phyloP scores from a whole-genome alignment of 2,888 invertebrate genomes.

The Formica aserva region DNA sequence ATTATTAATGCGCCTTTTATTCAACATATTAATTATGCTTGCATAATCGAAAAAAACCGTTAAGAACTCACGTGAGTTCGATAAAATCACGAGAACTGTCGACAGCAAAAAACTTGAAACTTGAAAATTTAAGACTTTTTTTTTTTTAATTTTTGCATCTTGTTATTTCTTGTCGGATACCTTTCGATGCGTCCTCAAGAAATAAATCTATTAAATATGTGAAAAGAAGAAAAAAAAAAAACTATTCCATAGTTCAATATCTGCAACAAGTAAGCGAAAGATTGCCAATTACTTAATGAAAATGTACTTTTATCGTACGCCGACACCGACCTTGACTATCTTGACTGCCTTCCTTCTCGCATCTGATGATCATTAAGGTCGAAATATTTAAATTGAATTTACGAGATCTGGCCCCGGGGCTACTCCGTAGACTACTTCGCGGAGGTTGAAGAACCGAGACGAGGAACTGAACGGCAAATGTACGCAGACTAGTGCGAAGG shows the following conservation, averaged over 20 bases:
- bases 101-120: not conserved
- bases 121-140: not conserved
- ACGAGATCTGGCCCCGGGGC: slow-evolving; percentile 80
- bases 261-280: not conserved
- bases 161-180: not conserved
- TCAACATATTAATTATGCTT: not conserved
- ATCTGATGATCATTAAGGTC: slow-evolving; percentile 83
- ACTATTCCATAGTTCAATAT: not conserved
- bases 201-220: not conserved
- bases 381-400: slow-evolving; percentile 84
- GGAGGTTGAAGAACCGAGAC: slow-evolving; percentile 62
- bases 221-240: not conserved
- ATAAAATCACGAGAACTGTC: not conserved
- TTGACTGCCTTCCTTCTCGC: slow-evolving; percentile 56
- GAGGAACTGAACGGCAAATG: slow-evolving; percentile 47
- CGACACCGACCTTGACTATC: slow-evolving; percentile 65
- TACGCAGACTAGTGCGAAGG: slow-evolving; percentile 31
- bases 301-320: slow-evolving; percentile 39
- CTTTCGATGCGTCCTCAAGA: not conserved
- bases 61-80: slow-evolving; percentile 16
- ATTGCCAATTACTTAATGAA: slow-evolving; percentile 35
- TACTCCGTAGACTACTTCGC: slow-evolving; percentile 57
- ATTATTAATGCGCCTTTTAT: not conserved
- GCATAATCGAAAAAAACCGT: not conserved
- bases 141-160: not conserved